Evolutionary conservation across 1,140 invertebrate genomes (phyloP).

Genomic region (Yoshiicerus persimilis): DNA sequence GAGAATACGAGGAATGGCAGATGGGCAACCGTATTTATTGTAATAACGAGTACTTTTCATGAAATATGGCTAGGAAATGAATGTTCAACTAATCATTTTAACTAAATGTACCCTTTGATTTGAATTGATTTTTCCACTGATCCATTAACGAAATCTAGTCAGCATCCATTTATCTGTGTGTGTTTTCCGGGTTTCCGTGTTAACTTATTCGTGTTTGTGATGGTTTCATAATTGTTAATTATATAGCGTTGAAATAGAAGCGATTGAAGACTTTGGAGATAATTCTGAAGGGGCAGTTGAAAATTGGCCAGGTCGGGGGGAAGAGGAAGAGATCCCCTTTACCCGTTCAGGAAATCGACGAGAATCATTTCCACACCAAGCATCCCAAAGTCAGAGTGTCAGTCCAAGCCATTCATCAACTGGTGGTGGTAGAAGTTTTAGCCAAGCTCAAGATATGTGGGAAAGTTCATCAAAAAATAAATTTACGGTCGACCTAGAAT

Average conservation of each 20-base stretch:
- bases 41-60: too few relatives aligned
- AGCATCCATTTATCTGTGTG: not conserved
- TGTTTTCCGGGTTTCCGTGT: not conserved
- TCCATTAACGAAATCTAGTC: not conserved
- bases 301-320: not conserved
- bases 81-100: too few relatives aligned
- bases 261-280: not conserved
- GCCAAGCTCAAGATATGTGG: constrained; percentile 24
- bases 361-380: not conserved
- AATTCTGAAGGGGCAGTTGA: constrained; percentile 27
- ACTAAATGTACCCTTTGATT: too few relatives aligned
- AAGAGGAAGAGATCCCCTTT: not conserved
- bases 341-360: not conserved
- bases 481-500: not conserved
- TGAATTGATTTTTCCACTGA: not conserved
- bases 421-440: not conserved
- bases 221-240: not conserved
- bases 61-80: too few relatives aligned
- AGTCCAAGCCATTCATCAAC: not conserved
- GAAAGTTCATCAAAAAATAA: not conserved
- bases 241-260: not conserved
- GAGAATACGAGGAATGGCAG: too few relatives aligned
- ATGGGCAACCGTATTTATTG: too few relatives aligned
- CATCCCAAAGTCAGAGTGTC: not conserved
- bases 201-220: not conserved